Percentiles rank a stretch among this genome's conserved stretches.
Evolutionary conservation across 2,888 invertebrate genomes (phyloP).

Genomic region (Papilio demoleus): DNA sequence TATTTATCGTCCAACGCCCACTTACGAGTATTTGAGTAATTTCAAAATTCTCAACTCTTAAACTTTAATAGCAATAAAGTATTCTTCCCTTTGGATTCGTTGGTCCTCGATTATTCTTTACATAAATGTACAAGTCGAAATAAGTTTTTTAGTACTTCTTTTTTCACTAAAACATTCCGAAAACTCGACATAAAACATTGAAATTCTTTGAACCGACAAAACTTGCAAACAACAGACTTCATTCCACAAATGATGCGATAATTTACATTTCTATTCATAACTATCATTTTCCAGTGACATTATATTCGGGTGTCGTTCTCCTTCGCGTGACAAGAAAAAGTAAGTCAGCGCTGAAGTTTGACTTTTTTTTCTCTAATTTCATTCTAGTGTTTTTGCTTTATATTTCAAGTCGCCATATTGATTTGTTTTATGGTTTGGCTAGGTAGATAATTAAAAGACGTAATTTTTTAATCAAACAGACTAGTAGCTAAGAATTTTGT

Average conservation of each 20-base stretch:
- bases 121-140: too few relatives aligned
- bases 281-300: slow-evolving; percentile 60
- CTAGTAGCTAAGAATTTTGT: too few relatives aligned
- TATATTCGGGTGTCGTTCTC: slow-evolving; percentile 67
- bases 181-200: background rate
- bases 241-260: slow-evolving; percentile 46
- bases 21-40: too few relatives aligned
- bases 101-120: too few relatives aligned
- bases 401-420: slow-evolving; percentile 67
- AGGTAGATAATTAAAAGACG: slow-evolving; percentile 23
- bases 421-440: slow-evolving; percentile 57
- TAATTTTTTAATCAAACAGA: background rate
- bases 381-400: slow-evolving; percentile 68
- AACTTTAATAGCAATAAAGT: too few relatives aligned
- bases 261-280: slow-evolving; percentile 53
- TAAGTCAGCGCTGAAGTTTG: slow-evolving; percentile 74
- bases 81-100: too few relatives aligned
- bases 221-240: slow-evolving; percentile 32
- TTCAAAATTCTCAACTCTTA: too few relatives aligned
- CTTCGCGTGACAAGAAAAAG: slow-evolving; percentile 71
- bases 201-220: background rate
- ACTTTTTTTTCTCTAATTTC: slow-evolving; percentile 77
- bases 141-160: too few relatives aligned
- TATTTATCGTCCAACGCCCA: too few relatives aligned
- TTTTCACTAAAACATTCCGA: background rate